Evolutionary conservation across 2,888 invertebrate species (phyloP), one percentile per base, ranked within the genome.

Genomic region (Cancer borealis): DNA sequence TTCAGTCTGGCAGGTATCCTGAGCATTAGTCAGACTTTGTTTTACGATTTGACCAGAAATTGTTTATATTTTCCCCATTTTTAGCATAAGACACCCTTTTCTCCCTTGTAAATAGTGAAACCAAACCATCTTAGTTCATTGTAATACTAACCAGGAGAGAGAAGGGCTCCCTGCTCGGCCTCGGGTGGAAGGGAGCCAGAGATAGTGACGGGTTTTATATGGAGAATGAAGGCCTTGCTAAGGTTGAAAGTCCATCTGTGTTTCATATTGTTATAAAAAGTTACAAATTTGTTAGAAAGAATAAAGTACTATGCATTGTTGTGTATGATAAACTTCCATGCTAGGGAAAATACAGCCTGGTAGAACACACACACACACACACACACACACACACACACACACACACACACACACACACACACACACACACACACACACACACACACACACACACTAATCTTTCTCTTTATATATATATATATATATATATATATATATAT

Each of bases 221-320:
- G 84, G 84, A 47, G 79, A 92, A 46, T 49, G 54, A 92, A 39
- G 45, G 47, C 73, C 39, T 79, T 45, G 54, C 39, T 12, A 73
- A 84, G 92, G 84, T 79, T 91, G 91, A 47, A 79, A 79, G 84
- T 92, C 92, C 92, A 92, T 66, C 45, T 66, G 91, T 92, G 92
- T 92, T 92, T 92, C 84, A 47, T 92, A 92, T 47, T 79, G 92
- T 84, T 84, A 91, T 79, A 79, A 54, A 46, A 92, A 92, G 92
- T 92, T 92, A 46, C 73, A 10, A 92, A 79, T 92, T 92, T 92
- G 92, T 92, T 92, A 30, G 54, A 30, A 90, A 92, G 84, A 92
- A 92, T 92, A 92, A 92, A 92, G 47, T 84, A 90, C 54, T 60
- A 90, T 30, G 54, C 90, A 90, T 17, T 90, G 73, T 73, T 26